Conservation (phyloP, 2,888 invertebrate species). For the Mesochorus sp. region DNA sequence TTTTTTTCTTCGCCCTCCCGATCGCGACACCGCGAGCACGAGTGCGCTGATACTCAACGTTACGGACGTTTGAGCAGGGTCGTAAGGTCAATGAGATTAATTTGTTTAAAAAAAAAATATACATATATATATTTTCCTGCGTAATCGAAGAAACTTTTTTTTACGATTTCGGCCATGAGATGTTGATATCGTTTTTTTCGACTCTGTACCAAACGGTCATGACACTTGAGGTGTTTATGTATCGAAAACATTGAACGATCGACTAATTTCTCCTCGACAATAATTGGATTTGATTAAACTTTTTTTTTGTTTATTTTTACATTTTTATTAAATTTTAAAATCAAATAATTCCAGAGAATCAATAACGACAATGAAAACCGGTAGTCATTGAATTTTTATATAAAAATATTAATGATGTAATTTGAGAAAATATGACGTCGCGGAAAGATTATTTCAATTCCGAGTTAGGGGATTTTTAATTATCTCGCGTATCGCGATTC, state of each 20-base stretch:
- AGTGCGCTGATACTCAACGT: not conserved
- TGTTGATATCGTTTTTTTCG: not conserved
- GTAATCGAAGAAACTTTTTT: conserved; percentile 4
- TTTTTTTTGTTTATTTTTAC: too few species aligned
- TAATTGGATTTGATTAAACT: too few species aligned
- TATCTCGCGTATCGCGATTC: not conserved
- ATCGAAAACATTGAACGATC: too few species aligned
- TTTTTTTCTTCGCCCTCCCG: not conserved
- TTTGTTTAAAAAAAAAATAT: conserved; percentile 9
- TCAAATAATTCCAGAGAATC: too few species aligned
- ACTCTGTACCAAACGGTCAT: too few species aligned
- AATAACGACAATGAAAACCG: too few species aligned
- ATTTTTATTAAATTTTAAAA: too few species aligned
- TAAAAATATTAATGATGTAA: too few species aligned
- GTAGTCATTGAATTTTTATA: too few species aligned
- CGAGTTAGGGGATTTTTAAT: conserved; percentile 32
- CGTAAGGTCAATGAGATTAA: conserved; percentile 22
- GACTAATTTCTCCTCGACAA: too few species aligned
- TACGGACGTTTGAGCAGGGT: conserved; percentile 8
- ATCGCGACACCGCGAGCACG: not conserved
- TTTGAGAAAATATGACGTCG: not conserved
- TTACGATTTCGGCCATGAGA: not conserved
- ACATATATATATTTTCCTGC: conserved; percentile 8
- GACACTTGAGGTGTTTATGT: too few species aligned
- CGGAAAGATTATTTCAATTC: not conserved